Percentiles rank a stretch among this genome's conserved stretches.
phyloP scores from a whole-genome alignment of 2,797 vertebrate genomes.

The Pelodytes ibericus region DNA sequence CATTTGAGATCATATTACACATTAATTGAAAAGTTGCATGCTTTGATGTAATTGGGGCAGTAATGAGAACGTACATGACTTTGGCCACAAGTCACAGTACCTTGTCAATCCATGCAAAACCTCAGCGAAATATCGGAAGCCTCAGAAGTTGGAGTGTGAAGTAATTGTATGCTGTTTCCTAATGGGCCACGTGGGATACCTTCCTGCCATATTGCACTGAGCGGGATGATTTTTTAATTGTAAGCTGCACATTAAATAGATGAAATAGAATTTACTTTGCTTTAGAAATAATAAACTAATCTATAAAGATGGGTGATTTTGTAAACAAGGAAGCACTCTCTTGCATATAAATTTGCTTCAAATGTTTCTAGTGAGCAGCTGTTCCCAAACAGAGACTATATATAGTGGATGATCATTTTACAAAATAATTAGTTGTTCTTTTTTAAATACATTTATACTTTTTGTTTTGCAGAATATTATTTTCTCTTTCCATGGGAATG shows the following conservation, averaged over 20 bases:
- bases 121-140: slow-evolving; percentile 15
- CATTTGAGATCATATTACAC: too few relatives aligned
- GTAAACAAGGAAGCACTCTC: slow-evolving; percentile 49
- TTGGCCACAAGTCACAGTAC: background rate
- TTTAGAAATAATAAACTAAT: slow-evolving; percentile 55
- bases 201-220: slow-evolving; percentile 49
- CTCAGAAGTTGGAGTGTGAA: slow-evolving; percentile 15
- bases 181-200: slow-evolving; percentile 51
- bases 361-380: slow-evolving; percentile 43
- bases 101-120: slow-evolving; percentile 7
- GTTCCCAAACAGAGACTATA: slow-evolving; percentile 24
- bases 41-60: too few relatives aligned
- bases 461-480: background rate
- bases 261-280: slow-evolving; percentile 50
- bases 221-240: slow-evolving; percentile 51
- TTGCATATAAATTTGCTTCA: slow-evolving; percentile 50
- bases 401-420: slow-evolving; percentile 19
- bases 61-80: too few relatives aligned
- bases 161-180: slow-evolving; percentile 41
- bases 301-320: slow-evolving; percentile 49
- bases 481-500: background rate
- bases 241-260: slow-evolving; percentile 48
- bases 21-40: too few relatives aligned
- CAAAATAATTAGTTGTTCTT: slow-evolving; percentile 1
- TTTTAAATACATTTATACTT: background rate